These are phyloP conservation scores for Dreissena polymorpha DNA, from an alignment of 1,140 invertebrate species.

Conservation along the genomic window DNA sequence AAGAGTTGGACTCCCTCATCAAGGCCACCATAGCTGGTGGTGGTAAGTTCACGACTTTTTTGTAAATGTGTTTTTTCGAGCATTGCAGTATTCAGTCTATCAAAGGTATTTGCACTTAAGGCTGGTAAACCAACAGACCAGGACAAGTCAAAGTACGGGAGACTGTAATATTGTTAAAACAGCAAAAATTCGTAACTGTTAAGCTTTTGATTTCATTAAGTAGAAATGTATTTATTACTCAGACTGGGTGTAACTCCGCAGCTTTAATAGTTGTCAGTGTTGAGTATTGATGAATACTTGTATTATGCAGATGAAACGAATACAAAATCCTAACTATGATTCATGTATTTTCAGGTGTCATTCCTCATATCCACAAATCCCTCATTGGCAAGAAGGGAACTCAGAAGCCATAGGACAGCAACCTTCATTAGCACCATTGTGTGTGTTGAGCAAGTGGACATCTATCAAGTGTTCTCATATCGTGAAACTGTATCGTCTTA, in stretches of 20 bases:
- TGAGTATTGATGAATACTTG: neutral
- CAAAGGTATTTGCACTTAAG: no score
- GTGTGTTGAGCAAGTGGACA: neutral
- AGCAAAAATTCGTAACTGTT: no score
- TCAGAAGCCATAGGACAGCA: slow-evolving; percentile 64
- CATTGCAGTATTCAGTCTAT: no score
- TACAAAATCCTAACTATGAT: neutral
- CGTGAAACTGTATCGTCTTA: neutral
- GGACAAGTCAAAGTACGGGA: no score
- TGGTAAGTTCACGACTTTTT: slow-evolving; percentile 84
- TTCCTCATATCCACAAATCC: slow-evolving; percentile 99
- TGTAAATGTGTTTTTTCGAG: no score
- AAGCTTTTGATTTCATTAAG: no score
- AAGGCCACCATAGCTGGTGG: slow-evolving; percentile 99
- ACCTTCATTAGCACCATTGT: neutral
- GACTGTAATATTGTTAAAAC: no score
- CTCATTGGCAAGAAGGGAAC: slow-evolving; percentile 97
- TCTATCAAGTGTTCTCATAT: slow-evolving; percentile 4
- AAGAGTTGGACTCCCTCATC: slow-evolving; percentile 99
- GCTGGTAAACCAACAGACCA: no score
- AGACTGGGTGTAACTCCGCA: no score
- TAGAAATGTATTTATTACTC: no score
- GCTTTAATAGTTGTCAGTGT: neutral
- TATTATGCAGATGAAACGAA: neutral
- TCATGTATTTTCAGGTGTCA: slow-evolving; percentile 84